Evolutionary conservation across 2,797 vertebrate species (phyloP).

Genomic region (Sebastes steindachneri): DNA sequence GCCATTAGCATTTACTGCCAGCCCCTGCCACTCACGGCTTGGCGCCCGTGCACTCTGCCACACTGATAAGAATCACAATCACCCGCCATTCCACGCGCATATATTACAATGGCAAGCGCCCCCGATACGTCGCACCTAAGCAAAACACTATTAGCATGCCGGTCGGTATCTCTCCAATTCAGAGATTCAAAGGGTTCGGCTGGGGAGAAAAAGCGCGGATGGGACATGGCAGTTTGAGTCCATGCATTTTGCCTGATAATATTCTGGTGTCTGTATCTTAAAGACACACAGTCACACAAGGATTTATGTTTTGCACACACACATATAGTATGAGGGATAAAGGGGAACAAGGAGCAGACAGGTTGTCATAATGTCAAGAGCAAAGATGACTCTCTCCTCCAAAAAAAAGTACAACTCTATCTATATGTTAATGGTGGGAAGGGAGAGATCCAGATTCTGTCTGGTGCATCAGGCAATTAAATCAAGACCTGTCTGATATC

Average conservation of each 20-base stretch:
- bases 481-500: slow-evolving; percentile 43
- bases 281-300: slow-evolving; percentile 29
- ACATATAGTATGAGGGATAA: slow-evolving; percentile 9
- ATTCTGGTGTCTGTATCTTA: slow-evolving; percentile 52
- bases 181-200: slow-evolving; percentile 68
- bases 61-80: slow-evolving; percentile 85
- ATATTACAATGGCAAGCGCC: slow-evolving; percentile 76
- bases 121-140: slow-evolving; percentile 65
- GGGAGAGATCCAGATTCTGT: slow-evolving; percentile 15
- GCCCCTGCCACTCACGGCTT: slow-evolving; percentile 77
- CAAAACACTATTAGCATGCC: slow-evolving; percentile 78
- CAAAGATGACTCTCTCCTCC: slow-evolving; percentile 18
- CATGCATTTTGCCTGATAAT: slow-evolving; percentile 57
- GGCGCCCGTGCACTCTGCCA: slow-evolving; percentile 70
- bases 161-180: slow-evolving; percentile 62
- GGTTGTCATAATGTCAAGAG: slow-evolving; percentile 52
- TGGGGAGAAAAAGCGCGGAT: slow-evolving; percentile 36
- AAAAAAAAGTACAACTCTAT: slow-evolving; percentile 34
- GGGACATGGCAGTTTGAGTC: slow-evolving; percentile 60
- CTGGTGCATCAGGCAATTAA: slow-evolving; percentile 56
- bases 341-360: slow-evolving; percentile 9
- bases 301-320: neutral
- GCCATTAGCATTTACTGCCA: slow-evolving; percentile 84
- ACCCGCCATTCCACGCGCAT: slow-evolving; percentile 75
- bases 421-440: slow-evolving; percentile 54